Conservation (phyloP, 2,797 vertebrate species). For the Bufotes viridis region DNA sequence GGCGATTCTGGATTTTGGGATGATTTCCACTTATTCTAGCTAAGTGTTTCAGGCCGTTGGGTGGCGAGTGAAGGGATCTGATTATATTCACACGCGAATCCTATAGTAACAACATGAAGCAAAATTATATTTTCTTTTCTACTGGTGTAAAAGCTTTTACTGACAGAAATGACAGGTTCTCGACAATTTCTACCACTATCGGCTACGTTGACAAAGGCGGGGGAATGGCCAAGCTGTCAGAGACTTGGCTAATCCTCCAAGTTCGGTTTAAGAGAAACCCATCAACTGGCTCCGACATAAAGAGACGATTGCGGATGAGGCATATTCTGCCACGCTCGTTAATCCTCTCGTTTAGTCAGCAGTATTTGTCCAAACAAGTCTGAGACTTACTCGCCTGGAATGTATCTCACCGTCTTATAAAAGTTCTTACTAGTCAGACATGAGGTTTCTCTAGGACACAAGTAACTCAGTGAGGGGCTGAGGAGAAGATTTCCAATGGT, state of each 20-base stretch:
- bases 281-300: neutral
- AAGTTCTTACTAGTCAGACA: neutral
- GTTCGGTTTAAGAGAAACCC: neutral
- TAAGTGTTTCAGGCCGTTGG: neutral
- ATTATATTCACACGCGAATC: neutral
- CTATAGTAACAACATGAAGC: neutral
- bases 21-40: neutral
- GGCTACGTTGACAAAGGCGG: neutral
- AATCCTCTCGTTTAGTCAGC: slow-evolving; percentile 1
- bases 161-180: slow-evolving; percentile 2
- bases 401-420: neutral
- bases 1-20: neutral
- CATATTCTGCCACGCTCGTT: neutral
- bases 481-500: neutral
- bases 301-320: neutral
- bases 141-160: neutral
- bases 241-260: neutral
- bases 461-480: neutral
- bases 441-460: slow-evolving; percentile 8
- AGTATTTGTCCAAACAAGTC: slow-evolving; percentile 33
- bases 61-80: neutral
- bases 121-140: neutral
- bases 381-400: neutral
- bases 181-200: neutral
- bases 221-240: neutral